phyloP scores from a whole-genome alignment of 2,797 vertebrate species.

The Lagocephalus sceleratus region DNA sequence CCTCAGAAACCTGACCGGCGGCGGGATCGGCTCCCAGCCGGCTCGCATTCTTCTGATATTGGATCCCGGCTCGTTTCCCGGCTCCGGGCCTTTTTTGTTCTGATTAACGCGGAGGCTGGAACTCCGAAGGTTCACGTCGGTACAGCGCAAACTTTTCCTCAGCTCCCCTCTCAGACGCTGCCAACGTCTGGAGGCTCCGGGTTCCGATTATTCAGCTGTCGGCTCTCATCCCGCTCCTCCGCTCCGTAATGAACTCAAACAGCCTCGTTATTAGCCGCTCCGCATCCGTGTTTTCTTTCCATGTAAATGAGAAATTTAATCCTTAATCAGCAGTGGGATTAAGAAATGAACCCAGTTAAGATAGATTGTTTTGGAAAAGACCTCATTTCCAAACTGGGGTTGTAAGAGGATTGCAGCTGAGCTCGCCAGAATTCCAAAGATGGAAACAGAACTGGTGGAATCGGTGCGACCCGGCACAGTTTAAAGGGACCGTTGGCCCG shows the following conservation, averaged over 20 bases:
- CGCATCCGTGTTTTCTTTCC: background rate
- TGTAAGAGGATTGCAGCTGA: background rate
- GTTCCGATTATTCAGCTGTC: constrained; percentile 17
- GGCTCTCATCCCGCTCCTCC: constrained; percentile 2
- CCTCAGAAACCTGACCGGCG: constrained; percentile 52
- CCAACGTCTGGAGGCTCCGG: constrained; percentile 1
- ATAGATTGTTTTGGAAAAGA: background rate
- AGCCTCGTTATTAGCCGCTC: constrained; percentile 8
- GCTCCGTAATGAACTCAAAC: constrained; percentile 2
- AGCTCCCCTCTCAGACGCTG: background rate
- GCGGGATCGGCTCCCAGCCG: constrained; percentile 48
- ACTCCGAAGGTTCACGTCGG: background rate
- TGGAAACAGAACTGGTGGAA: background rate
- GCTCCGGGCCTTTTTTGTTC: constrained; percentile 7
- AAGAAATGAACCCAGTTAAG: constrained; percentile 8
- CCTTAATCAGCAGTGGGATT: constrained; percentile 6
- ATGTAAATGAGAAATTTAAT: constrained; percentile 9
- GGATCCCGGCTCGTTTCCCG: constrained; percentile 26
- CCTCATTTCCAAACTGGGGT: constrained; percentile 8
- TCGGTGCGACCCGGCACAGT: background rate
- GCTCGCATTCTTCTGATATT: constrained; percentile 62
- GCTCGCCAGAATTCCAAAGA: background rate
- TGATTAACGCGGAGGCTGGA: constrained; percentile 13
- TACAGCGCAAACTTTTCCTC: background rate
- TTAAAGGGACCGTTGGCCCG: no score